Evolutionary conservation across 2,797 vertebrate genomes (phyloP).

Genomic region (Sebastes taczanowskii): DNA sequence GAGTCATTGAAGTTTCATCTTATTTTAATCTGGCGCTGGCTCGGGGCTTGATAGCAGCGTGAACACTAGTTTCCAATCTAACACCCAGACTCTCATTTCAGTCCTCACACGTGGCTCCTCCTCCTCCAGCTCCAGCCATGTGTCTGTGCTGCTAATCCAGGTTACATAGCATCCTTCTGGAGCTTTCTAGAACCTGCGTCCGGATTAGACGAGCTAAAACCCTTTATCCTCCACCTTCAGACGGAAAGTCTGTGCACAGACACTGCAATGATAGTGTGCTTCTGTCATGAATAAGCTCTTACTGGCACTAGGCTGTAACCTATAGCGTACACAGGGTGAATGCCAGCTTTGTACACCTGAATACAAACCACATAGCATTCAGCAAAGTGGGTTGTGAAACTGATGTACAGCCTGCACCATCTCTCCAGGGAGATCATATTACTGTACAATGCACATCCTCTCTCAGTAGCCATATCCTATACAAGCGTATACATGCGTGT

Average conservation of each 20-base stretch:
- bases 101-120: slow-evolving; percentile 7
- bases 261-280: neutral
- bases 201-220: slow-evolving; percentile 54
- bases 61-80: neutral
- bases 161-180: slow-evolving; percentile 8
- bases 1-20: slow-evolving; percentile 3
- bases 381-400: neutral
- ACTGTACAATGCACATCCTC: neutral
- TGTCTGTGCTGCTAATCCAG: slow-evolving; percentile 50
- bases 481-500: neutral
- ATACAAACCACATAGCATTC: neutral
- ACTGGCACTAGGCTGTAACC: neutral
- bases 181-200: slow-evolving; percentile 32
- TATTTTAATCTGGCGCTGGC: slow-evolving; percentile 21
- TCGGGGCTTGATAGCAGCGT: neutral
- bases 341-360: slow-evolving; percentile 5
- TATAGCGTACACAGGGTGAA: neutral
- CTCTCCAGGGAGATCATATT: neutral
- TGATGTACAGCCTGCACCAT: neutral
- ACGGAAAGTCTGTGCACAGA: slow-evolving; percentile 9
- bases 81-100: neutral
- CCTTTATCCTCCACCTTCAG: slow-evolving; percentile 47
- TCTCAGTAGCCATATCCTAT: neutral
- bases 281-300: neutral
- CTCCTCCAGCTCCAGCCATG: slow-evolving; percentile 7